These are phyloP conservation scores for Lates japonicus DNA, from an alignment of 2,797 vertebrate genomes.

Conservation along the genomic window DNA sequence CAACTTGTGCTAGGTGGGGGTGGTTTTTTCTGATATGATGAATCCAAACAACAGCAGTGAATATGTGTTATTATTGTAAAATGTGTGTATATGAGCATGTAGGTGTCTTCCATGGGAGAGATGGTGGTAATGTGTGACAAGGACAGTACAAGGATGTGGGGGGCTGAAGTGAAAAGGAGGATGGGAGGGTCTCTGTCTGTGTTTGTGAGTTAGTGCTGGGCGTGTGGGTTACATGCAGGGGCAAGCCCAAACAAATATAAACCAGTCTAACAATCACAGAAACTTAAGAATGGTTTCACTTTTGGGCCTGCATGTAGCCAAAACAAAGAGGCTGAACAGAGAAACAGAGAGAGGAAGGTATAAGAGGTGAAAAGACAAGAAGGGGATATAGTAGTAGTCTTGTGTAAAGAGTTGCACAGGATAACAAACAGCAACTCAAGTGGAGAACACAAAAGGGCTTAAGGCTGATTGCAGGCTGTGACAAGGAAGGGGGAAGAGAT, in stretches of 20 bases:
- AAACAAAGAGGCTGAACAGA: constrained; percentile 53
- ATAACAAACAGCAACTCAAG: constrained; percentile 80
- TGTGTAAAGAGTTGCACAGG: constrained; percentile 73
- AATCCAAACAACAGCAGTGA: constrained; percentile 56
- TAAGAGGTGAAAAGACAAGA: constrained; percentile 39
- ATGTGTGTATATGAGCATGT: neutral
- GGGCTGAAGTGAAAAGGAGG: neutral
- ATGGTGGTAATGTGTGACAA: constrained; percentile 17
- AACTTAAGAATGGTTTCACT: constrained; percentile 44
- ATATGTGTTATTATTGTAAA: too few relatives aligned
- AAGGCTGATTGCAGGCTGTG: constrained; percentile 77
- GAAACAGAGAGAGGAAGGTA: constrained; percentile 17
- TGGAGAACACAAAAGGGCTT: constrained; percentile 80
- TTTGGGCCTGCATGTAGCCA: constrained; percentile 26
- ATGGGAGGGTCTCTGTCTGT: neutral
- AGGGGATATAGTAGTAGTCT: constrained; percentile 61
- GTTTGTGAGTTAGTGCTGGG: constrained; percentile 9
- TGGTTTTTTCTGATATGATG: constrained; percentile 42
- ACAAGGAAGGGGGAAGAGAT: constrained; percentile 78
- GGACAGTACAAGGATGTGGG: neutral
- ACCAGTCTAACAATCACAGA: constrained; percentile 46
- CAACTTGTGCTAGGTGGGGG: constrained; percentile 28
- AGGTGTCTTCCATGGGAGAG: constrained; percentile 33
- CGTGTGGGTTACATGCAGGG: constrained; percentile 4
- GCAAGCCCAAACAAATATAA: constrained; percentile 40